Base-by-base conservation (phyloP, 1,140 invertebrate species). In the Wiebesia pumilae region DNA sequence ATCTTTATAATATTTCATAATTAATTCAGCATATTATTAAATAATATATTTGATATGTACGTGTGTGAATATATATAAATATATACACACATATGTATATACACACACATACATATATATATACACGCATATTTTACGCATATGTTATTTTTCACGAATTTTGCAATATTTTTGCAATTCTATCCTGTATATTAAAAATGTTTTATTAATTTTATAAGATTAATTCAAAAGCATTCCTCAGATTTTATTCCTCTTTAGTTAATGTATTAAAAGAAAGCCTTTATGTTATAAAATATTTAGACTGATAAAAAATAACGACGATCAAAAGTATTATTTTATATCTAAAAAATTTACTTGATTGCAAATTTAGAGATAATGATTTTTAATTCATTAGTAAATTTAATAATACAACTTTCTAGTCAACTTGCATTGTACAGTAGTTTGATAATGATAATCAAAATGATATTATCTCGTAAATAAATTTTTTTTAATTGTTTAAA, bases 401-500 rank as follows among this genome's bases (percentile, higher is more conserved):
- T 89, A 89, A 89, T 90, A 86, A 88, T 88, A 85, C 88, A 90
- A 91, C 87, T 89, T 89, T 92, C 91, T 92, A 92, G 91, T 92
- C 91, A 92, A 88, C 88, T 88, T 90, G 89, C 87, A 91, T 90
- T 89, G 80, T 88, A 88, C 88, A 90, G 87, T 67, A 89, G 86
- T 88, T 89, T 90, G 88, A 77, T 47, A 30, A 89, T 90, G 84
- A 89, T 86, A 65, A 81, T 88, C 82, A 87, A 85, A 89, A 88
- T 67, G 43, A 65, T 10, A 38, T 58, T 35, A 54, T 30, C 51
- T 38, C n/a, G 30, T n/a, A 51, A 47, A 35, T 30, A 47, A 78
- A 14, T n/a, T 16, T 58, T 19, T 58, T 58, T 58, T 58, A 10
- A 58, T 58, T 58, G 19, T 58, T 12, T 58, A 21, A 78, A 78